Percentiles rank a stretch among this genome's conserved stretches.
phyloP scores from a whole-genome alignment of 92 coral and sea anemone genomes.

The Umimayanthus kanabou region DNA sequence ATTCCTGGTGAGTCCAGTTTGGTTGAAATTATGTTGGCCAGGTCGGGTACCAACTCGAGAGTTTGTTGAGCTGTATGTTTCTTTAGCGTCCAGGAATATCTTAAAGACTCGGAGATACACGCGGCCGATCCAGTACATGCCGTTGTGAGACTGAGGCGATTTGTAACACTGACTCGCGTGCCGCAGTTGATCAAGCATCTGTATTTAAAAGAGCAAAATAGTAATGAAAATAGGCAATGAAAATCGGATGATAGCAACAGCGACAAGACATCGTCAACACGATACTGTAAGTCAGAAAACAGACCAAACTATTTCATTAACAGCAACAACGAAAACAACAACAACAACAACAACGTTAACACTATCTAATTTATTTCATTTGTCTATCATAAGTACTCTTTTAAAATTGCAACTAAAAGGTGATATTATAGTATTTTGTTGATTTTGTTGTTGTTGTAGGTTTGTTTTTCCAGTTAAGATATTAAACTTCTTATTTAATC shows the following conservation, averaged over 20 bases:
- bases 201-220: neutral
- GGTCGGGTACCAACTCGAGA: constrained; percentile 3
- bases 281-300: too few relatives aligned
- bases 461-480: too few relatives aligned
- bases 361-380: too few relatives aligned
- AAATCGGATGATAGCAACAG: neutral
- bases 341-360: too few relatives aligned
- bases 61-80: neutral
- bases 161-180: constrained; percentile 49
- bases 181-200: constrained; percentile 80
- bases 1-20: constrained; percentile 62
- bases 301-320: too few relatives aligned
- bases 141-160: constrained; percentile 65
- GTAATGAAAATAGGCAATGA: neutral
- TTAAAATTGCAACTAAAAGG: too few relatives aligned
- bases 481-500: too few relatives aligned
- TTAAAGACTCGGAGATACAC: constrained; percentile 40
- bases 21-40: constrained; percentile 55
- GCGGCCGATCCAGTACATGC: constrained; percentile 48
- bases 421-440: too few relatives aligned
- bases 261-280: neutral
- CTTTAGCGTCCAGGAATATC: constrained; percentile 62
- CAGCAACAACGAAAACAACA: neutral
- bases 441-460: too few relatives aligned
- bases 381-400: too few relatives aligned